Conservation (phyloP, 2,888 invertebrate species). For the Rugalucina vietnamica region DNA sequence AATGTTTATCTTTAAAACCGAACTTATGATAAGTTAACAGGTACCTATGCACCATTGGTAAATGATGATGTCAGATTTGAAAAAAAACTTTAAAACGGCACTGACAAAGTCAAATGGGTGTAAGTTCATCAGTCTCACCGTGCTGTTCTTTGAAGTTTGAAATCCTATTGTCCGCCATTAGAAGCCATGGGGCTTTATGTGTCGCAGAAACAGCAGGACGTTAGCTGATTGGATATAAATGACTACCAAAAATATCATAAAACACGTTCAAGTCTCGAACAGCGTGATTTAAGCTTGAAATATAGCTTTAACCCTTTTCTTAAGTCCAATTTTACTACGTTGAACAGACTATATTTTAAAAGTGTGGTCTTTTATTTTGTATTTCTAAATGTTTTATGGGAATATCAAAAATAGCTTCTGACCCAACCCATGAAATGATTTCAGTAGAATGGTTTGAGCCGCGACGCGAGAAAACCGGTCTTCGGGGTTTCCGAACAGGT, state of each 20-base stretch:
- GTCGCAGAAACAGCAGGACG: constrained; percentile 14
- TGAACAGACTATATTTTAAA: not conserved
- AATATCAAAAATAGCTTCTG: not conserved
- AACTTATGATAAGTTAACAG: too few relatives aligned
- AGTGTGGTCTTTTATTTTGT: constrained; percentile 6
- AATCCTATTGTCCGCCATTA: not conserved
- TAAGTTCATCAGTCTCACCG: not conserved
- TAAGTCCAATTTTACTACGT: not conserved
- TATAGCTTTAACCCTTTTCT: not conserved
- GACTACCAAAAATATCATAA: constrained; percentile 10
- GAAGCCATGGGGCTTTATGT: constrained; percentile 12
- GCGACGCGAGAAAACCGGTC: too few relatives aligned
- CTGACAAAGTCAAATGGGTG: not conserved
- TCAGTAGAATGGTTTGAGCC: too few relatives aligned
- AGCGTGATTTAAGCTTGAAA: not conserved
- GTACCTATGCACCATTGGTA: too few relatives aligned
- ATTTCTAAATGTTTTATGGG: constrained; percentile 16
- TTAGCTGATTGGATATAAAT: constrained; percentile 18
- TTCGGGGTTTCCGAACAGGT: too few relatives aligned
- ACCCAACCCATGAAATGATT: not conserved
- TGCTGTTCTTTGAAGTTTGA: not conserved
- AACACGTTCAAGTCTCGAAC: not conserved
- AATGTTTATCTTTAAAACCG: too few relatives aligned
- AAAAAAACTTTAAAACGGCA: not conserved
- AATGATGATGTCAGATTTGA: not conserved